phyloP scores from a whole-genome alignment of 1,140 invertebrate genomes.

The Scylla paramamosain region DNA sequence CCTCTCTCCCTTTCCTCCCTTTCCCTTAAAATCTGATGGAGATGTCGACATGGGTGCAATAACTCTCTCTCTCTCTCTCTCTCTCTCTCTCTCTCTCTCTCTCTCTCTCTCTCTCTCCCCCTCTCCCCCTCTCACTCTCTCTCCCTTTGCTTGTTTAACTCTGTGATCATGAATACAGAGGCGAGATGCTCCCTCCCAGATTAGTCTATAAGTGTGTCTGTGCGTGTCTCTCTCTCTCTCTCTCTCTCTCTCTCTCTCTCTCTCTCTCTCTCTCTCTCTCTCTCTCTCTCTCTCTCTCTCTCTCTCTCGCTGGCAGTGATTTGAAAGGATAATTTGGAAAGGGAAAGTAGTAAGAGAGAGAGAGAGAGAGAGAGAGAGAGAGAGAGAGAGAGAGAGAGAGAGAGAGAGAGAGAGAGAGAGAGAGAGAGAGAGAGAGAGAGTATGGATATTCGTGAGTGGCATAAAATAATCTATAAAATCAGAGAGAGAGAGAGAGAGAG shows the following conservation, averaged over 20 bases:
- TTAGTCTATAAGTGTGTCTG: neutral
- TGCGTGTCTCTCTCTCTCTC: neutral
- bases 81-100: neutral
- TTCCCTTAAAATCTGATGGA: neutral
- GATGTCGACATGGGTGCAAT: neutral
- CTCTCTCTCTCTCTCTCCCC: constrained; percentile 25
- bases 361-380: neutral
- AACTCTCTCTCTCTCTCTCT: constrained; percentile 51
- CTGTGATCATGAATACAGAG: constrained; percentile 60
- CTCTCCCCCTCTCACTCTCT: neutral
- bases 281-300: neutral
- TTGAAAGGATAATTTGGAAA: neutral
- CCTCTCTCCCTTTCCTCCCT: neutral
- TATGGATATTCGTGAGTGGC: too few species aligned
- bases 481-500: too few species aligned
- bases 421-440: neutral
- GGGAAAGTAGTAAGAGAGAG: neutral
- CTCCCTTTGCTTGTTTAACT: neutral
- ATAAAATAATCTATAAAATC: too few species aligned
- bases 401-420: too few species aligned
- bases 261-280: neutral
- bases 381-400: too few species aligned
- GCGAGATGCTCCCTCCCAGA: constrained; percentile 10
- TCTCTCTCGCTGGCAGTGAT: neutral
- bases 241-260: neutral